Conservation (phyloP, 2,797 vertebrate genomes). For the Danio aesculapii region DNA sequence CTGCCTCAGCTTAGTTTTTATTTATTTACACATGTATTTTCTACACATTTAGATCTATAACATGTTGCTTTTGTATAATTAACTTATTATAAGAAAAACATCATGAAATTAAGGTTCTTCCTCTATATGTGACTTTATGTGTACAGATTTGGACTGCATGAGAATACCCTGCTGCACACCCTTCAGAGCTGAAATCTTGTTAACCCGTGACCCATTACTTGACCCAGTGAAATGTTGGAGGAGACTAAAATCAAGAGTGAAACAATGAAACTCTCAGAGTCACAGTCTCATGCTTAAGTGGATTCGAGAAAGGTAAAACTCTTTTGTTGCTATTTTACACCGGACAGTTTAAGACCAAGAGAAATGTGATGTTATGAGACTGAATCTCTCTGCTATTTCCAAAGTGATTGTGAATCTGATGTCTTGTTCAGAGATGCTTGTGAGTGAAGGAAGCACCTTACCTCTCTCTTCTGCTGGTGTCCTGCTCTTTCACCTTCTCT, state of each 20-base stretch:
- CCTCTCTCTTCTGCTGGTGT: constrained; percentile 21
- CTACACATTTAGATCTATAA: too few relatives aligned
- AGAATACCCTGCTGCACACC: constrained; percentile 8
- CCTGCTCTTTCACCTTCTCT: not conserved
- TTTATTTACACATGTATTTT: too few relatives aligned
- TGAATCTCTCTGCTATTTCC: not conserved
- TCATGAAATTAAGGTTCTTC: constrained; percentile 1
- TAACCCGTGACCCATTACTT: constrained; percentile 67
- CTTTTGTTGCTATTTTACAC: constrained; percentile 2
- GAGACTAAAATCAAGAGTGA: constrained; percentile 55
- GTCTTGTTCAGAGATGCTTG: not conserved
- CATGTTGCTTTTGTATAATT: not conserved
- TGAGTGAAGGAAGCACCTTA: constrained; percentile 19
- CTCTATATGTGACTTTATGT: constrained; percentile 39
- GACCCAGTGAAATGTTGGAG: constrained; percentile 62
- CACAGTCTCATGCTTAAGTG: constrained; percentile 46
- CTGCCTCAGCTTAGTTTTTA: too few relatives aligned
- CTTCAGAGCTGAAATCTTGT: constrained; percentile 60
- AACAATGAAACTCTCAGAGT: constrained; percentile 59
- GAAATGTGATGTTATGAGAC: not conserved
- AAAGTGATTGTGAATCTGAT: not conserved
- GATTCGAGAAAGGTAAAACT: constrained; percentile 13
- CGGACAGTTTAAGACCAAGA: not conserved
- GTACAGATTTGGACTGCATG: constrained; percentile 23
- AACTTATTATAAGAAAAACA: not conserved